A percentile compares a stretch with the other conserved stretches of the same genome.
Conservation (phyloP, 2,797 vertebrate species). For the Hephaestus fuliginosus region DNA sequence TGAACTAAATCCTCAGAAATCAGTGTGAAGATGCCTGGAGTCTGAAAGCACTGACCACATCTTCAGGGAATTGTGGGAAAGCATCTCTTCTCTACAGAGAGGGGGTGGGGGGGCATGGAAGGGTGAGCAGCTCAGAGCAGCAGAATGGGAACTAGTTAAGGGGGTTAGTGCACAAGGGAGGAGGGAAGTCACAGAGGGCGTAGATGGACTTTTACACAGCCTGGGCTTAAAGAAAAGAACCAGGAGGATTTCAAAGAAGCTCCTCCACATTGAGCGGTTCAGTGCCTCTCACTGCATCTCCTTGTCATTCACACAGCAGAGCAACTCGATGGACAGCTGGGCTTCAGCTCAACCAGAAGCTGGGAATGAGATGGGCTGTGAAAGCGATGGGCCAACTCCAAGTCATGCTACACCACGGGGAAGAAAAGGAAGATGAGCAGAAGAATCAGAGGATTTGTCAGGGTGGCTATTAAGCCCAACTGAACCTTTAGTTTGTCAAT, state of each 20-base stretch:
- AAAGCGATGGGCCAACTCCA: slow-evolving; percentile 66
- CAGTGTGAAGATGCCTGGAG: slow-evolving; percentile 53
- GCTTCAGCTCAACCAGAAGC: slow-evolving; percentile 63
- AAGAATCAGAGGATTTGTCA: slow-evolving; percentile 64
- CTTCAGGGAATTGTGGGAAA: slow-evolving; percentile 70
- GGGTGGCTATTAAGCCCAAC: slow-evolving; percentile 59
- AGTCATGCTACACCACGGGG: slow-evolving; percentile 57
- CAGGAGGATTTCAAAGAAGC: slow-evolving; percentile 79
- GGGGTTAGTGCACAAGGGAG: slow-evolving; percentile 60
- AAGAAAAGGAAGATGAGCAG: slow-evolving; percentile 66
- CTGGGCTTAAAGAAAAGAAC: slow-evolving; percentile 82
- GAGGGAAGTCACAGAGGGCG: slow-evolving; percentile 71
- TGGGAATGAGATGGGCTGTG: slow-evolving; percentile 74
- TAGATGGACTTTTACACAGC: slow-evolving; percentile 81
- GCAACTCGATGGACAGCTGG: slow-evolving; percentile 82
- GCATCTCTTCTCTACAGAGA: slow-evolving; percentile 56
- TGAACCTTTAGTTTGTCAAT: slow-evolving; percentile 77
- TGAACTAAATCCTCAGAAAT: slow-evolving; percentile 66
- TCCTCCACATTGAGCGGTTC: slow-evolving; percentile 80
- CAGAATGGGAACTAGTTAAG: slow-evolving; percentile 63
- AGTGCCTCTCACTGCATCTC: slow-evolving; percentile 73
- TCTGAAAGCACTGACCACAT: slow-evolving; percentile 58
- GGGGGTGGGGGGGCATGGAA: slow-evolving; percentile 46
- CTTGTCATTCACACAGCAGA: slow-evolving; percentile 83
- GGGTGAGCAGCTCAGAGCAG: slow-evolving; percentile 69